phyloP scores from a whole-genome alignment of 2,888 invertebrate genomes.

The Resseliella maxima region DNA sequence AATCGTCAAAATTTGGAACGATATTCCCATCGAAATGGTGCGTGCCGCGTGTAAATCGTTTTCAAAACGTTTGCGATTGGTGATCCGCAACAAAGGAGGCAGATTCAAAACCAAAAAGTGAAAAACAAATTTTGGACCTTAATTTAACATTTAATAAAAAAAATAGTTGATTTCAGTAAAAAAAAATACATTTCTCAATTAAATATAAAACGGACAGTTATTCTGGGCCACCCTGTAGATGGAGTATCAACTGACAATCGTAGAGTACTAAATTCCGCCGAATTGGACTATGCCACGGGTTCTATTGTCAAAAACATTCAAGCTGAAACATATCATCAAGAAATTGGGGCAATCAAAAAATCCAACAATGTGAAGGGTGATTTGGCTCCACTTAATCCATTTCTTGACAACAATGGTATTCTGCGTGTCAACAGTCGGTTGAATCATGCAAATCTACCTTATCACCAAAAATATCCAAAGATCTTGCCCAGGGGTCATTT shows the following conservation, averaged over 20 bases:
- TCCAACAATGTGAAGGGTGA: background rate
- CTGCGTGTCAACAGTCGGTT: conserved; percentile 27
- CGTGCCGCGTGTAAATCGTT: too few species aligned
- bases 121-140: too few species aligned
- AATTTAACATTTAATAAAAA: too few species aligned
- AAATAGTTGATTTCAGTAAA: too few species aligned
- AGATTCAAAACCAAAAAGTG: too few species aligned
- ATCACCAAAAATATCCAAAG: conserved; percentile 47
- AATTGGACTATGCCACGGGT: background rate
- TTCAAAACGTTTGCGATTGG: too few species aligned
- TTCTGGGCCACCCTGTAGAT: too few species aligned
- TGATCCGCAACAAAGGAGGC: too few species aligned
- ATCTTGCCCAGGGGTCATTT: background rate
- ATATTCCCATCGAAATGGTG: too few species aligned
- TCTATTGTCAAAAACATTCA: background rate
- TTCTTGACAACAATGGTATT: background rate
- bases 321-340: background rate
- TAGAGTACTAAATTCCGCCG: background rate
- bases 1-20: too few species aligned
- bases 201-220: too few species aligned
- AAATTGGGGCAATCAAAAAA: background rate
- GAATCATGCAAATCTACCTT: background rate
- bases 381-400: conserved; percentile 16
- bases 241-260: background rate
- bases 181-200: too few species aligned